Base-by-base conservation (phyloP, 2,888 invertebrate species). In the Apoderus coryli region DNA sequence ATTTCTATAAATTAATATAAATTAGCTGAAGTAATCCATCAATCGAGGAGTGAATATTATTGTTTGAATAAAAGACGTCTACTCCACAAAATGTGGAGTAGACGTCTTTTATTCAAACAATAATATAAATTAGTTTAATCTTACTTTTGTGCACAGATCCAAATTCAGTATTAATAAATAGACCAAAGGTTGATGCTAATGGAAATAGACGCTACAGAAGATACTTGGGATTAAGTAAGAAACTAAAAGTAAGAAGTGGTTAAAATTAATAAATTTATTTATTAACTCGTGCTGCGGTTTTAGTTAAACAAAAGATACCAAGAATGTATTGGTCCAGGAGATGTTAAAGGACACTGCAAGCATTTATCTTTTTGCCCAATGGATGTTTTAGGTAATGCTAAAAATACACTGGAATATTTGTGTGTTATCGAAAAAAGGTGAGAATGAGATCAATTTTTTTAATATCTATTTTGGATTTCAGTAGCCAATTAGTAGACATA, bases 341-440 rank as follows among this genome's bases (percentile, higher is more conserved):
- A 75, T 22, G 63, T 62, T 28, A 48, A 57, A 6, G 82, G 80
- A 1, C 71, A 69, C 42, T 82, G 82, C 53, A 67, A 73, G 27
- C 76, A 73, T 36, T 52, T 60, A 72, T 75, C 52, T 54, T 74
- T 39, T 60, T 73, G 50, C 65, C 73, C 4, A 1, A 43, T 55
- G 40, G 48, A 52, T 29, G 48, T 56, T 19, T 41, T 53, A 11
- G 44, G 42, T 65, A 71, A 28, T 60, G 72, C 48, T 59, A 66
- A 38, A 51, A 61, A 50, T 56, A 67, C 50, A 60, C 60, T 76
- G 46, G 71, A 76, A 39, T 74, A 78, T 47, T 56, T 75, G 29
- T 82, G 82, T 52, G 63, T 78, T 22, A 74, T 79, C 35, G 68
- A 76, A 40, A 63, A 68, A 46, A 56, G 64, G 70, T 76, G 53